Conservation (phyloP, 2,888 invertebrate genomes). For the Ectemnius continuus region DNA sequence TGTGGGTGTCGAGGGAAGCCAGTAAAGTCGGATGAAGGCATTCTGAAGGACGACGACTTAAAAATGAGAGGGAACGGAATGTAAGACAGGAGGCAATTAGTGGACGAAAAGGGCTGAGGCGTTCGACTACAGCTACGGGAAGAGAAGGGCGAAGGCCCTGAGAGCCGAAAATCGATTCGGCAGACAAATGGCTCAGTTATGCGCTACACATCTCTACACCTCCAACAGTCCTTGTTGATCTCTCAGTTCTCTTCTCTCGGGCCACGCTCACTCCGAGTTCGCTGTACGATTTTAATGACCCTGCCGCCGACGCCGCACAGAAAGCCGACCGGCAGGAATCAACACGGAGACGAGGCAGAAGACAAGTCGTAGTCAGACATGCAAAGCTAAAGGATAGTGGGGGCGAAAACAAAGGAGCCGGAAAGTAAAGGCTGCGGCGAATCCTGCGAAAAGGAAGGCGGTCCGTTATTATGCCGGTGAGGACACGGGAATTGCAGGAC, state of each 20-base stretch:
- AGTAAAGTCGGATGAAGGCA: constrained; percentile 17
- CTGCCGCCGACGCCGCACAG: constrained; percentile 30
- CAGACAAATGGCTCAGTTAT: constrained; percentile 72
- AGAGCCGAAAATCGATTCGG: constrained; percentile 64
- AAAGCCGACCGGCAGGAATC: constrained; percentile 14
- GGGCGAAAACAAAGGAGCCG: constrained; percentile 47
- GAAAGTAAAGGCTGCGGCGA: constrained; percentile 28
- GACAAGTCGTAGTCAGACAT: constrained; percentile 17
- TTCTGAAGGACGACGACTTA: constrained; percentile 9
- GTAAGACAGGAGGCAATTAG: constrained; percentile 53
- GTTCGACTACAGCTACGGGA: neutral
- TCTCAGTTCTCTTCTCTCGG: constrained; percentile 38
- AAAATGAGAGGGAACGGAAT: constrained; percentile 33
- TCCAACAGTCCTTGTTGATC: constrained; percentile 35
- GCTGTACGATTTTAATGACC: constrained; percentile 63
- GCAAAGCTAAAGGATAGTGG: constrained; percentile 23
- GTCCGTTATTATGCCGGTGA: constrained; percentile 49
- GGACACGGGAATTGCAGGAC: constrained; percentile 46
- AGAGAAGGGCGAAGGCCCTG: constrained; percentile 19
- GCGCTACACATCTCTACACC: constrained; percentile 39
- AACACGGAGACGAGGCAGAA: constrained; percentile 33
- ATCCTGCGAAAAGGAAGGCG: constrained; percentile 38
- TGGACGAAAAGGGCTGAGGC: constrained; percentile 29
- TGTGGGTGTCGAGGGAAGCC: too few species aligned
- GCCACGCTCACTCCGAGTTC: constrained; percentile 21